Evolutionary conservation across 2,113 vertebrate genomes (phyloP), one percentile per base, ranked within the genome.

Genomic region (Crotophaga sulcirostris): DNA sequence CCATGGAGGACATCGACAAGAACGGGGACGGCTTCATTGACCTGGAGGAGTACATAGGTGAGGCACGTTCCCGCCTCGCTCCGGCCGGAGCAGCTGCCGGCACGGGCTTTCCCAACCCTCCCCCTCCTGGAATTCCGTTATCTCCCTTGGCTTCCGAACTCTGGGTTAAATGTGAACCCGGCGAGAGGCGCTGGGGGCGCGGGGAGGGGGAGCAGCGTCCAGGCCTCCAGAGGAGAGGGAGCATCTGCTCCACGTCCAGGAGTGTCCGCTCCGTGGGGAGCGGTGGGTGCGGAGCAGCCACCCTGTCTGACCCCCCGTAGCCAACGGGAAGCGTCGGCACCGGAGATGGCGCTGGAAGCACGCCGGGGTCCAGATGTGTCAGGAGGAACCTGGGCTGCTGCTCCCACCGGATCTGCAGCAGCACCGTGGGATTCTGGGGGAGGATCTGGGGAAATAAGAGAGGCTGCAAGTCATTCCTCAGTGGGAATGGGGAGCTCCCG

Each of bases 1-100:
- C 99, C 1, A 99, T 99, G 95, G 99, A 99, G 74, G 99, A 99
- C 96, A 99, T 99, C 18, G 99, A 99, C 97, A 99, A 99, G 97
- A 98, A 99, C 28, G 98, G 98, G 7, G 99, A 99, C 36, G 99
- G 99, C 17, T 98, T 99, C 96, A 99, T 99, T 18, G 98, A 99
- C 88, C 93, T 99, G 64, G 98, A 99, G 51, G 99, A 99, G 44
- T 99, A 99, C 94, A 99, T 99, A 6, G 99, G 99, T 99, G 94
- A 98, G 94, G 8, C 3, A 5, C 7, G 5, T 14, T 19, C 52
- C 40, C 51, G 26, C 45, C 34, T 17, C 9, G 4, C 17, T 24
- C 17, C 0, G 0, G 6, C 2, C 2, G 52, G 17, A 70, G 51
- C 44, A 4, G 4, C 51, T 55, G 84, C 51, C 3, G 8, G 28